phyloP scores from a whole-genome alignment of 2,888 invertebrate genomes.

The Heteropelma amictum region DNA sequence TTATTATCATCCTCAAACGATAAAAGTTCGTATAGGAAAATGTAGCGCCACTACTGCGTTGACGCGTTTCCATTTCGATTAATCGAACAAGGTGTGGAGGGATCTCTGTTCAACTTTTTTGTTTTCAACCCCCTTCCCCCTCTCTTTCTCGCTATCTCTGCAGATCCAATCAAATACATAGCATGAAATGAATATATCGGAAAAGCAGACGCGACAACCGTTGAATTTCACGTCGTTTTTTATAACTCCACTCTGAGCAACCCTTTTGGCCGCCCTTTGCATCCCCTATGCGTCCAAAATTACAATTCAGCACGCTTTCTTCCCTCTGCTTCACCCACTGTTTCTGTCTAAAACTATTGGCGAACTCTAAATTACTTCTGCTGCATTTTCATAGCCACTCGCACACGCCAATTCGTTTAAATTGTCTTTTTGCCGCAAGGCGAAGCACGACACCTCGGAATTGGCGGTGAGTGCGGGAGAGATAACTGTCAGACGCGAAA shows the following conservation, averaged over 20 bases:
- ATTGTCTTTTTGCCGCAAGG: slow-evolving; percentile 68
- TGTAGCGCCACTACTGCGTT: slow-evolving; percentile 48
- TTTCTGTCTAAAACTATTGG: slow-evolving; percentile 36
- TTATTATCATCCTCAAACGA: slow-evolving; percentile 69
- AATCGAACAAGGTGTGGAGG: slow-evolving; percentile 68
- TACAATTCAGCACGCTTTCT: neutral
- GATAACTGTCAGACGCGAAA: no score
- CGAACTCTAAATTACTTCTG: no score
- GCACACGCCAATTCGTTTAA: slow-evolving; percentile 70
- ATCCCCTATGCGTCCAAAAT: neutral
- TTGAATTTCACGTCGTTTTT: slow-evolving; percentile 37
- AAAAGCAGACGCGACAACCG: neutral
- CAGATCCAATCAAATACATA: neutral
- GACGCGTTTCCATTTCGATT: slow-evolving; percentile 73
- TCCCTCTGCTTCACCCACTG: slow-evolving; percentile 17
- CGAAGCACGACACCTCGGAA: slow-evolving; percentile 66
- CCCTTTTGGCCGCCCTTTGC: neutral
- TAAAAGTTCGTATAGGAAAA: slow-evolving; percentile 70
- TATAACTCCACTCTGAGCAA: slow-evolving; percentile 25
- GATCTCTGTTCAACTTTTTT: neutral
- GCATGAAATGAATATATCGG: neutral
- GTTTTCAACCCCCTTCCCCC: neutral
- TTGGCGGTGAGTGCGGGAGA: no score
- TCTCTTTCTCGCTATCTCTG: neutral
- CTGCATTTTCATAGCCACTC: slow-evolving; percentile 48